phyloP scores from a whole-genome alignment of 2,888 invertebrate species.

The Synergus japonicus region DNA sequence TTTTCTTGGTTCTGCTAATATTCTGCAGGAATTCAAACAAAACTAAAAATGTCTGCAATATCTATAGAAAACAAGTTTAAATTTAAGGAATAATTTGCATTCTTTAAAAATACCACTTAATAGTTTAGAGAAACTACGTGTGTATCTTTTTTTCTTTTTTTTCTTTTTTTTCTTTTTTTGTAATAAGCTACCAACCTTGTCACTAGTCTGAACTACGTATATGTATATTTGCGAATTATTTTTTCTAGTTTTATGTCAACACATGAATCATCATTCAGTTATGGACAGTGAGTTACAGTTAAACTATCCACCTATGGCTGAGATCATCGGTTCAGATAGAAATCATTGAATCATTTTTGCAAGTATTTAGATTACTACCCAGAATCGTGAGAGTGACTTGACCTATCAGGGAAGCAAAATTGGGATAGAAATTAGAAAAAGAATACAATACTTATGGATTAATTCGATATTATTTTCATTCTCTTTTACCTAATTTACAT shows the following conservation, averaged over 20 bases:
- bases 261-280: slow-evolving; percentile 30
- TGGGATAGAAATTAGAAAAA: background rate
- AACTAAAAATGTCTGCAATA: background rate
- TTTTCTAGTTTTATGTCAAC: slow-evolving; percentile 22
- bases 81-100: background rate
- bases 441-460: background rate
- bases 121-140: slow-evolving; percentile 1
- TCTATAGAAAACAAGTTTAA: slow-evolving; percentile 13
- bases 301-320: slow-evolving; percentile 27
- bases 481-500: background rate
- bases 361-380: slow-evolving; percentile 6
- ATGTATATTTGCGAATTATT: slow-evolving; percentile 19
- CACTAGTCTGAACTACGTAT: slow-evolving; percentile 28
- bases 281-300: slow-evolving; percentile 30
- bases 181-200: slow-evolving; percentile 26
- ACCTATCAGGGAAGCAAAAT: background rate
- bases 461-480: background rate
- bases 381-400: slow-evolving; percentile 22
- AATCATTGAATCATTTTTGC: slow-evolving; percentile 36
- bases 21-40: slow-evolving; percentile 23
- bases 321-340: slow-evolving; percentile 36
- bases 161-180: background rate
- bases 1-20: slow-evolving; percentile 22
- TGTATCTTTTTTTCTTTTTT: background rate
- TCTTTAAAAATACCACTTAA: background rate